phyloP scores from a whole-genome alignment of 2,797 vertebrate species.

The Poecile montanus region DNA sequence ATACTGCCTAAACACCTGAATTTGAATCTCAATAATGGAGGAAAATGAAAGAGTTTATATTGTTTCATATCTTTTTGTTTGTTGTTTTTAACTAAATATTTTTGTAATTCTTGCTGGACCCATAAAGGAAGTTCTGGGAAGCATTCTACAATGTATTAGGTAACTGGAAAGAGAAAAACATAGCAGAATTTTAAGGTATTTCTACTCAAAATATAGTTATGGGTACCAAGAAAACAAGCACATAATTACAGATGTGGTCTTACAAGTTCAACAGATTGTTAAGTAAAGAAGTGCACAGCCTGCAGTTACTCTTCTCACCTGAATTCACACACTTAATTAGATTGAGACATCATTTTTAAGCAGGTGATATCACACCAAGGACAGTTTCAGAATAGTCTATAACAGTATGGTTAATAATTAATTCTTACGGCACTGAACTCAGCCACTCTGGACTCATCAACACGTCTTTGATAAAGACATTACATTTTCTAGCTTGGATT shows the following conservation, averaged over 20 bases:
- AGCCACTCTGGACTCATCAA: neutral
- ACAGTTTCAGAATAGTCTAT: neutral
- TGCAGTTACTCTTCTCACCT: constrained; percentile 15
- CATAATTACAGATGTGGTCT: neutral
- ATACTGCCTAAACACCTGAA: neutral
- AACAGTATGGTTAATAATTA: constrained; percentile 1
- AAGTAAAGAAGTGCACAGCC: neutral
- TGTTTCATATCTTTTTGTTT: neutral
- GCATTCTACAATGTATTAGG: neutral
- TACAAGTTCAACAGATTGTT: neutral
- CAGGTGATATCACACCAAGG: neutral
- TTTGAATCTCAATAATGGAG: neutral
- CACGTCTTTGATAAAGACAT: neutral
- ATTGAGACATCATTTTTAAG: neutral
- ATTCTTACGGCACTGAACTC: neutral
- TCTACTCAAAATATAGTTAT: neutral
- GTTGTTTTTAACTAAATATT: neutral
- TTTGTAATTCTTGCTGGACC: neutral
- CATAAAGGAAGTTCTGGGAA: neutral
- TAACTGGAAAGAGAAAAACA: neutral
- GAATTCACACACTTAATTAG: constrained; percentile 38
- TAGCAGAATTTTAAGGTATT: neutral
- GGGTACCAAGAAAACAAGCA: neutral
- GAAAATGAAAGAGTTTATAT: neutral
- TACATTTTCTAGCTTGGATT: neutral